A percentile compares a stretch with the other conserved stretches of the same genome.
phyloP scores from a whole-genome alignment of 1,140 invertebrate genomes.

The Achatina immaculata region DNA sequence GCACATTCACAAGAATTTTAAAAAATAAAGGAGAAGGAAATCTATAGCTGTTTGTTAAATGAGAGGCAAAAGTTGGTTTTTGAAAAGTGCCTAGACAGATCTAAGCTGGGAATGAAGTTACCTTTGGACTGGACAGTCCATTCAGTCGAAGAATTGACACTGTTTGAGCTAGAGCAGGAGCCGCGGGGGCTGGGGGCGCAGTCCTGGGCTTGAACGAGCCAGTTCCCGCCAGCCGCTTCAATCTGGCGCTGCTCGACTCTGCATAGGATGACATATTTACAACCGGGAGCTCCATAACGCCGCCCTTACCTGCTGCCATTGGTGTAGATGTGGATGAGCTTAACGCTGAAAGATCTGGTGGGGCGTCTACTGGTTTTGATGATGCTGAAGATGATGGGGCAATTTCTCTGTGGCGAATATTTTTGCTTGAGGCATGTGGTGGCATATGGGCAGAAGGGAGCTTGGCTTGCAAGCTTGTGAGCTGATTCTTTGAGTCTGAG shows the following conservation, averaged over 20 bases:
- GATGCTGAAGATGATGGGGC: slow-evolving; percentile 34
- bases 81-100: not conserved
- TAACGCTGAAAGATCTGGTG: slow-evolving; percentile 22
- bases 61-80: not conserved
- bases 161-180: slow-evolving; percentile 61
- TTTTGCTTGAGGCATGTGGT: not conserved
- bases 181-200: slow-evolving; percentile 58
- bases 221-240: slow-evolving; percentile 60
- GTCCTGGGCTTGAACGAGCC: slow-evolving; percentile 64
- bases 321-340: slow-evolving; percentile 15
- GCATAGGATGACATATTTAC: slow-evolving; percentile 40
- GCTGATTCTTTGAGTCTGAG: not conserved
- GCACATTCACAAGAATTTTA: too few relatives aligned
- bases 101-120: not conserved
- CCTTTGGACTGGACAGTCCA: slow-evolving; percentile 63
- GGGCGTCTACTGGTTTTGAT: slow-evolving; percentile 42
- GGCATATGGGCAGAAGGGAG: not conserved
- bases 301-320: slow-evolving; percentile 28
- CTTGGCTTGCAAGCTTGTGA: not conserved
- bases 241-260: slow-evolving; percentile 32
- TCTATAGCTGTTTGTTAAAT: not conserved
- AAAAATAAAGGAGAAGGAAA: too few relatives aligned
- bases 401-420: not conserved
- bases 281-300: slow-evolving; percentile 38
- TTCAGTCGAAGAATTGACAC: slow-evolving; percentile 69